Evolutionary conservation across 2,888 invertebrate species (phyloP).

Genomic region (Drosophila koepferae): DNA sequence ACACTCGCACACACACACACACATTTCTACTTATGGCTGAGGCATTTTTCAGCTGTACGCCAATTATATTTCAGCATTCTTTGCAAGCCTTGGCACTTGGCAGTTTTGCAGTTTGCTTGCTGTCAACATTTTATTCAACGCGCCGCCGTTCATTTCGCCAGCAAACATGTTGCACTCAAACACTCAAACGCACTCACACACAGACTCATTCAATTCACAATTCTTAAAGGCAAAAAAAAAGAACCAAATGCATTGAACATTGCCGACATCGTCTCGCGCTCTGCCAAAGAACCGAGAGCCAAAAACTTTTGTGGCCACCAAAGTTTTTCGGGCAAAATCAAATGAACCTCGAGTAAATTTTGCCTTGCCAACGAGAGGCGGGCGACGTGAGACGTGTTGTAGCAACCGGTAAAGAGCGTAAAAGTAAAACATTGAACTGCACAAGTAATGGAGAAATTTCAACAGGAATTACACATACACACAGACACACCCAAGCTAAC

Average conservation of each 20-base stretch:
- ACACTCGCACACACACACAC: conserved; percentile 23
- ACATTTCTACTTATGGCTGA: conserved; percentile 10
- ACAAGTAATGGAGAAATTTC: conserved; percentile 78
- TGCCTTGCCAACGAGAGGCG: conserved; percentile 56
- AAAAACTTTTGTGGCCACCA: conserved; percentile 79
- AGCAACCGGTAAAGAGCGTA: conserved; percentile 46
- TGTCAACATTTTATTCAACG: conserved; percentile 77
- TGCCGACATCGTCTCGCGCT: conserved; percentile 23
- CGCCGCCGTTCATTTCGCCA: conserved; percentile 59
- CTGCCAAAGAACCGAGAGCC: conserved; percentile 41
- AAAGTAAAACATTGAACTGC: conserved; percentile 80
- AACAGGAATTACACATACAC: conserved; percentile 69
- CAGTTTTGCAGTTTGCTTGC: conserved; percentile 73
- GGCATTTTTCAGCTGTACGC: conserved; percentile 52
- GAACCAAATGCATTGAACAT: conserved; percentile 77
- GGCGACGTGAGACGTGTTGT: not conserved
- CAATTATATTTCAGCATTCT: conserved; percentile 77
- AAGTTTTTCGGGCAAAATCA: conserved; percentile 76
- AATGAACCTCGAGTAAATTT: conserved; percentile 78
- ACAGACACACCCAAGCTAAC: conserved; percentile 12
- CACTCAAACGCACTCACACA: conserved; percentile 46
- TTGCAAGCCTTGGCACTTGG: conserved; percentile 60
- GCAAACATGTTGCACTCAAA: conserved; percentile 73
- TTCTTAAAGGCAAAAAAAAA: conserved; percentile 51
- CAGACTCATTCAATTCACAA: conserved; percentile 36